A percentile compares a stretch with the other conserved stretches of the same genome.
Conservation (phyloP, 2,888 invertebrate species). For the Thyatira batis region DNA sequence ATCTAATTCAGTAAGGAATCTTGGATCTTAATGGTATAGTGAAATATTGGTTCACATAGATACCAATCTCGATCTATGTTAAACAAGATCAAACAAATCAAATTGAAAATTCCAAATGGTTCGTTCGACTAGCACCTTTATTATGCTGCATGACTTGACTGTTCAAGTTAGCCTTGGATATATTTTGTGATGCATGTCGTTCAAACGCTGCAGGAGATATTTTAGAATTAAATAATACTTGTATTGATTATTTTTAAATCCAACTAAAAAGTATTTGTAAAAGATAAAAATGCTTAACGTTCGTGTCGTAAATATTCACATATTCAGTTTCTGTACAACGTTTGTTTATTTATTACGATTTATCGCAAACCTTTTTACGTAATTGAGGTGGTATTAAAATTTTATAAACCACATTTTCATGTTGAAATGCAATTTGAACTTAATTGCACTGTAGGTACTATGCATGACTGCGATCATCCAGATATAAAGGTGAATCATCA, state of each 20-base stretch:
- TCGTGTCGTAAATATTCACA: not conserved
- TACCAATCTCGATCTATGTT: slow-evolving; percentile 27
- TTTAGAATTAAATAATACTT: not conserved
- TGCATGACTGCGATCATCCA: slow-evolving; percentile 25
- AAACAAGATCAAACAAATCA: slow-evolving; percentile 49
- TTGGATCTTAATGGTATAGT: not conserved
- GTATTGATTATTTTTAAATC: not conserved
- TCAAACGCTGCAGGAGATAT: slow-evolving; percentile 4
- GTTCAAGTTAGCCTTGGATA: slow-evolving; percentile 33
- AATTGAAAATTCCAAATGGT: slow-evolving; percentile 46
- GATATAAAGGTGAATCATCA: slow-evolving; percentile 34
- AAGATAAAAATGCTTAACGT: too few relatives aligned
- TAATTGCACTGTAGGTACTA: slow-evolving; percentile 23
- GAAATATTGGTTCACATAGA: slow-evolving; percentile 18
- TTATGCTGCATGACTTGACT: slow-evolving; percentile 58
- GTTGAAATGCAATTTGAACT: slow-evolving; percentile 6
- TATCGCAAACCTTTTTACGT: not conserved
- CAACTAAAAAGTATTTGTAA: not conserved
- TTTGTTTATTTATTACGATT: not conserved
- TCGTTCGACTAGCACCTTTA: slow-evolving; percentile 43
- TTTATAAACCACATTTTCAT: slow-evolving; percentile 1
- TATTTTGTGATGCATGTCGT: slow-evolving; percentile 31
- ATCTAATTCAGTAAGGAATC: too few relatives aligned
- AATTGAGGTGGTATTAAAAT: not conserved
- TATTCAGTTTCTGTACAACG: not conserved